Evolutionary conservation across 64 coral and sea anemone species (phyloP), one percentile per base, ranked within the genome.

Genomic region (Exaiptasia diaphana): DNA sequence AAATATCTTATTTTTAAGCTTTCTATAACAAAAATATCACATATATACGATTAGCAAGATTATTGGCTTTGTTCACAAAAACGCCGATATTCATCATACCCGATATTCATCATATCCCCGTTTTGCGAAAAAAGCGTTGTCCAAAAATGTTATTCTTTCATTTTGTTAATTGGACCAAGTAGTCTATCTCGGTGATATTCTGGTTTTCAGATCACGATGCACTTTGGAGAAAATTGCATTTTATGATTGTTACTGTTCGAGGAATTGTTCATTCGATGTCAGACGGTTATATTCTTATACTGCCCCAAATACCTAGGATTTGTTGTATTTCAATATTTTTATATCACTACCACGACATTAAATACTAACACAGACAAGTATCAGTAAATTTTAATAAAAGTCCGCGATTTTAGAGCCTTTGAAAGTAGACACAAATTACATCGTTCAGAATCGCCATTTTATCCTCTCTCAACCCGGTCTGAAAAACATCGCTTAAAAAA

Each of bases 141-240:
- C 43, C 43, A 46, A 46, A 46, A 46, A 46, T 46, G 5, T 8
- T 46, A 46, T 46, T 46, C 43, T 46, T 46, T 46, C 43, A 46
- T 46, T 46, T 46, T 46, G 43, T 46, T 46, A 7, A 46, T 15
- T 46, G 43, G 43, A 20, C 24, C 50, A 20, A 54, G 50, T 54
- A 54, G 50, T 54, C 50, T 15, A 54, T 54, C 50, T 54, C 24
- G 50, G 50, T 54, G 50, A 22, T 54, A 54, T 54, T 54, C 15
- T 54, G 50, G 50, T 54, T 54, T 54, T 54, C 50, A 54, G 50
- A 54, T 54, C 50, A 54, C 50, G 50, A 54, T 54, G 50, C 50
- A 54, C 50, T 54, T 54, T 54, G 50, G 50, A 54, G 50, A 54
- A 54, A 54, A 54, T 54, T 54, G 3, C 3, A 54, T 54, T 54